A percentile compares a stretch with the other conserved stretches of the same genome.
phyloP scores from a whole-genome alignment of 2,113 vertebrate genomes.

The Recurvirostra avosetta region DNA sequence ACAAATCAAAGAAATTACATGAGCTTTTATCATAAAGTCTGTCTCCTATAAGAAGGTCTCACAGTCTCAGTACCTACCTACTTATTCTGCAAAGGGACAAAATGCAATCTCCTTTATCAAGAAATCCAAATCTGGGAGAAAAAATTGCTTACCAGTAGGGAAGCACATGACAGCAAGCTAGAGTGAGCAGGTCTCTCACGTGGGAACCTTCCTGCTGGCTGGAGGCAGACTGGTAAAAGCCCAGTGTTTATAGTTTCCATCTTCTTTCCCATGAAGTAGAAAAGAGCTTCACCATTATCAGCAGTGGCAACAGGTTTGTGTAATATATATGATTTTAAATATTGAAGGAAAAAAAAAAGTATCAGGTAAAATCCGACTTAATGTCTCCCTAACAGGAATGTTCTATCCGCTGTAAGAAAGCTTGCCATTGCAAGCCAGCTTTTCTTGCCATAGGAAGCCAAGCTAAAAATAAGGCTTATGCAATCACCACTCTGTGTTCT shows the following conservation, averaged over 20 bases:
- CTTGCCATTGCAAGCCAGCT: not conserved
- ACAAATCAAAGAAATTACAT: not conserved
- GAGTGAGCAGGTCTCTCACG: not conserved
- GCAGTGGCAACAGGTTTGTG: not conserved
- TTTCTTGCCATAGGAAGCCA: slow-evolving; percentile 19
- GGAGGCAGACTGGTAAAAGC: not conserved
- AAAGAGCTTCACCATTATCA: not conserved
- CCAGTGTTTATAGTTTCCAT: not conserved
- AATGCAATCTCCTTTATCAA: not conserved
- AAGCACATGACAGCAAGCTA: not conserved
- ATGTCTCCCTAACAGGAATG: not conserved
- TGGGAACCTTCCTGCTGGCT: not conserved
- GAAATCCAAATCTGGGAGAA: not conserved
- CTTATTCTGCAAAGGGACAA: not conserved
- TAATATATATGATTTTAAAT: not conserved
- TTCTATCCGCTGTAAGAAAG: not conserved
- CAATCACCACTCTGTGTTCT: not conserved
- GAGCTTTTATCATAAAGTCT: not conserved
- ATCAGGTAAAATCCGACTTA: not conserved
- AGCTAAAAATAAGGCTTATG: slow-evolving; percentile 65
- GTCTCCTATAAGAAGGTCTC: not conserved
- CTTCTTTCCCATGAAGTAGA: not conserved
- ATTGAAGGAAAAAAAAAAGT: not conserved
- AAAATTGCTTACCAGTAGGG: not conserved
- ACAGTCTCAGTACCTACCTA: not conserved